phyloP scores from a whole-genome alignment of 2,113 vertebrate genomes.

The Catagonus wagneri region DNA sequence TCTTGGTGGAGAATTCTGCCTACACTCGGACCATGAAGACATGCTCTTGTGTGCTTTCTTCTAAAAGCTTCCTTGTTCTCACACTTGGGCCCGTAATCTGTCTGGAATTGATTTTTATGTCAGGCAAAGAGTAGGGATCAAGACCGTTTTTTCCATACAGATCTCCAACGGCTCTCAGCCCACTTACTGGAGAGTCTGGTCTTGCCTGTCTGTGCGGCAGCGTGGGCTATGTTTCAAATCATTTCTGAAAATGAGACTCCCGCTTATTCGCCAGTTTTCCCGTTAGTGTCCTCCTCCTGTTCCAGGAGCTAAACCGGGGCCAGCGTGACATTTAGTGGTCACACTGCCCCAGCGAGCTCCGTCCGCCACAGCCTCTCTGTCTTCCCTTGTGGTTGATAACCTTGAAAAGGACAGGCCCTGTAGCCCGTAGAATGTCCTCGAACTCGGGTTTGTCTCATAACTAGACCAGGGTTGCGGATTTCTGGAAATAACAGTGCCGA shows the following conservation, averaged over 20 bases:
- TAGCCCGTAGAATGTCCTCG: accelerated
- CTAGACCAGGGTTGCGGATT: accelerated
- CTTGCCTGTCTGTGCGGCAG: background rate
- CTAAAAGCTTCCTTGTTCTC: constrained; percentile 17
- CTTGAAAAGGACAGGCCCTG: accelerated
- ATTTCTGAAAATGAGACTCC: background rate
- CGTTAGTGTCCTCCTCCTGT: accelerated
- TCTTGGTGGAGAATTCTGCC: background rate
- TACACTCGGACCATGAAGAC: background rate
- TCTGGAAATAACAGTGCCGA: accelerated
- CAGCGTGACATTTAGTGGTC: accelerated
- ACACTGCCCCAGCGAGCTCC: accelerated
- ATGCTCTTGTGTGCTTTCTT: accelerated
- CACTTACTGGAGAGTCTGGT: accelerated
- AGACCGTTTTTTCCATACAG: background rate
- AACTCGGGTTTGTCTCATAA: accelerated
- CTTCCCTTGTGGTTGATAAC: accelerated
- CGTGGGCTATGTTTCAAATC: background rate
- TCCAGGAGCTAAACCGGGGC: accelerated
- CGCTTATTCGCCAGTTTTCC: background rate
- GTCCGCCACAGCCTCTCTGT: accelerated
- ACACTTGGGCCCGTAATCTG: background rate
- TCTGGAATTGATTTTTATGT: constrained; percentile 44
- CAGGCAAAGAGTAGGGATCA: background rate
- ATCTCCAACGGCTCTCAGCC: background rate